phyloP scores from a whole-genome alignment of 2,113 vertebrate genomes.

The Thinocorus orbignyianus region DNA sequence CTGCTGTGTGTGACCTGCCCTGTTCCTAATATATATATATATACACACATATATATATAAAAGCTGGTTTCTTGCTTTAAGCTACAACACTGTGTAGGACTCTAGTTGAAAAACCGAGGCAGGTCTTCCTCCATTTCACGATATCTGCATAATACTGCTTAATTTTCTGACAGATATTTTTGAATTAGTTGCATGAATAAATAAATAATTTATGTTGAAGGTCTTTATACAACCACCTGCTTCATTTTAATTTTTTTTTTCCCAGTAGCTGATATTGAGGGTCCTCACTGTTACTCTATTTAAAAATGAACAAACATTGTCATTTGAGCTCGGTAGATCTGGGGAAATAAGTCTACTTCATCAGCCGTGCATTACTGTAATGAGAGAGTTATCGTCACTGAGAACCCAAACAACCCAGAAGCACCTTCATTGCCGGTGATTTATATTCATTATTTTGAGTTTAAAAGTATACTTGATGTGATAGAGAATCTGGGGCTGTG shows the following conservation, averaged over 20 bases:
- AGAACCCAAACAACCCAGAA: neutral
- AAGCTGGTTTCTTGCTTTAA: neutral
- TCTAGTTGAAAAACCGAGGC: neutral
- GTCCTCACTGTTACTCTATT: neutral
- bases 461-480: neutral
- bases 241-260: neutral
- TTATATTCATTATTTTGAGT: neutral
- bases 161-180: neutral
- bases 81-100: neutral
- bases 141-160: neutral
- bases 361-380: neutral
- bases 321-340: neutral
- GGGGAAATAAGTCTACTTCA: neutral
- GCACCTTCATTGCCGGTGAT: neutral
- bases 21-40: neutral
- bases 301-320: neutral
- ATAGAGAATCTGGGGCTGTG: neutral
- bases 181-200: neutral
- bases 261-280: neutral
- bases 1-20: neutral
- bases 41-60: neutral
- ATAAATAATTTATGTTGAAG: neutral
- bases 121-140: neutral
- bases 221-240: neutral
- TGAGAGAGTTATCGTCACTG: neutral